Base-by-base conservation (phyloP, 1,140 invertebrate species). In the Hetaerina americana region DNA sequence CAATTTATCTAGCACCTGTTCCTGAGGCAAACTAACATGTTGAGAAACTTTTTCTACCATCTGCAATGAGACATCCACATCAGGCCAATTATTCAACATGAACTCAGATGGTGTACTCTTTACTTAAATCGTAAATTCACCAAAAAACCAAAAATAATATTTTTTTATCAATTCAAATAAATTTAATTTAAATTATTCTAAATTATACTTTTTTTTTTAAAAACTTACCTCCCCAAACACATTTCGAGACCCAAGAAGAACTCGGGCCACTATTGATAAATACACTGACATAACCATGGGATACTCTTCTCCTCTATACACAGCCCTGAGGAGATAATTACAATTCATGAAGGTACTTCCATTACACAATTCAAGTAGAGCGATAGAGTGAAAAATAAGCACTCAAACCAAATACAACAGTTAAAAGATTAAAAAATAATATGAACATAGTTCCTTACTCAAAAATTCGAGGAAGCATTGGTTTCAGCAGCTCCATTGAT, bases 201-300 rank as follows among this genome's bases (percentile, higher is more conserved):
- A 8, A 6, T 40, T 40, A 29, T 66, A 72, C 72, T 49, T 70
- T 72, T 25, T 74, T 73, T 18, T 74, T 29, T 25, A 27, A 29
- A 66, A 70, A 71, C 69, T 72, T 71, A 87, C 87, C 76, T 88
- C 82, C 77, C 86, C 87, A 81, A 92, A 93, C 24, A 90, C 82
- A 6, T 88, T 85, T 78, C 89, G 85, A 27, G 91, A 89, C 49
- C 88, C 85, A 24, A 96, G 81, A 29, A 96, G 83, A 24, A 94
- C 85, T 67, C 94, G 84, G 0, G 91, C 88, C 12, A 95, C 78
- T 0, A 96, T 84, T 66, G 87, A 90, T 22, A 96, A 78, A 78
- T 91, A 90, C 78, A 92, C 87, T 0, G 90, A 87, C 78, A 92
- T 86, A 0, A 92, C 83, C 79, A 90, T 87, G 5, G 89, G 87